Evolutionary conservation across 2,113 vertebrate species (phyloP), one percentile per base, ranked within the genome.

Genomic region (Galbula dea): DNA sequence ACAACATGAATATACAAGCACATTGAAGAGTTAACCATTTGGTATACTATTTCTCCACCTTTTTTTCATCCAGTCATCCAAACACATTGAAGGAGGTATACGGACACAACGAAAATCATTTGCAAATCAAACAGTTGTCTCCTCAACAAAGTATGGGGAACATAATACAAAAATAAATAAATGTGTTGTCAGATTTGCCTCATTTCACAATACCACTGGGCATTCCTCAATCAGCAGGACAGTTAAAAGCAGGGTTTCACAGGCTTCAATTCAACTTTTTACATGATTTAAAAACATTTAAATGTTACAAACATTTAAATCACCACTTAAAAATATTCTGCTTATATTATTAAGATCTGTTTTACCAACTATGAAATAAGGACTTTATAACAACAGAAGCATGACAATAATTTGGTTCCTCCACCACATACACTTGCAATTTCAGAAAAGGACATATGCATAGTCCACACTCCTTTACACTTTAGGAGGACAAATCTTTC

Each of bases 221-320:
- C 90, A 97, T 87, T 96, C 88, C 90, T 94, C 94, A 92, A 86
- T 96, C 93, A 96, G 95, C 90, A 93, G 93, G 93, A 96, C 90
- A 96, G 95, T 81, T 87, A 95, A 90, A 81, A 96, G 85, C 80
- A 94, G 81, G 89, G 76, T 83, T 92, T 94, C 78, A 91, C 92
- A 95, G 83, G 83, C 82, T 97, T 97, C 90, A 92, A 86, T 96
- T 96, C 94, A 97, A 94, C 49, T 96, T 91, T 97, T 97, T 95
- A 96, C 95, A 97, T 96, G 88, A 97, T 97, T 96, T 85, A 81
- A 97, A 97, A 96, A 96, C 93, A 96, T 94, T 91, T 96, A 96
- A 97, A 96, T 95, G 97, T 97, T 97, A 98, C 96, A 98, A 97
- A 97, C 93, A 92, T 96, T 95, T 91, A 96, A 97, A 97, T 89